Base-by-base conservation (phyloP, 2,888 invertebrate genomes). In the Dicyrtomina minuta region DNA sequence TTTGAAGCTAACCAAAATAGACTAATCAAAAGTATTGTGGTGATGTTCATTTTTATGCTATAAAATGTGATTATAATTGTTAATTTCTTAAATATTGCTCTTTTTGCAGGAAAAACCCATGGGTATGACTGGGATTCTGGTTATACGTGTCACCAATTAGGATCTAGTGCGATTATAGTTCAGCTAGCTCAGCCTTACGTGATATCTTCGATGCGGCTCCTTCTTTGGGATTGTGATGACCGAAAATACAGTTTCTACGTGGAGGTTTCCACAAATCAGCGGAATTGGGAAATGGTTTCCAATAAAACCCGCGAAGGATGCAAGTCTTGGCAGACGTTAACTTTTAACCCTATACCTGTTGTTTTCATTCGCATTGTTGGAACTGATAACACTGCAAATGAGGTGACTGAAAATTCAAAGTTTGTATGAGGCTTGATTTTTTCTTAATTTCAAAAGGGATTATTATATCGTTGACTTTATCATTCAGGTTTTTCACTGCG, bases 101-200 rank as follows among this genome's bases (percentile, higher is more conserved):
- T n/a, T n/a, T n/a, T n/a, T n/a, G n/a, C n/a, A 75, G 72, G 98
- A 15, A 95, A 98, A 82, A 92, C 88, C 66, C 88, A 89, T 79
- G 90, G 92, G 83, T 99, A 98, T 83, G 96, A 98, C 85, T 98
- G 97, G 97, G 98, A 99, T 83, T 92, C 92, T 66, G 97, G 97
- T 74, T 98, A 97, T 83, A 97, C 96, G 4, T 97, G 96, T 82
- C 96, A 97, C 85, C 96, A 96, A 84, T 85, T 95, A 72, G 94
- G 95, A 78, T 91, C 93, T 76, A 97, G 98, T 70, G 90, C 93
- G 78, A 96, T 99, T 80, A 87, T 95, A 79, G 91, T 99, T 72
- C 96, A 98, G 83, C 87, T 99, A 76, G 93, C 90, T 79, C 99
- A 99, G 85, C 98, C 99, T 2, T 97, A 95, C 82, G 86, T 95